phyloP scores from a whole-genome alignment of 2,797 vertebrate genomes.

The Moxostoma hubbsi region DNA sequence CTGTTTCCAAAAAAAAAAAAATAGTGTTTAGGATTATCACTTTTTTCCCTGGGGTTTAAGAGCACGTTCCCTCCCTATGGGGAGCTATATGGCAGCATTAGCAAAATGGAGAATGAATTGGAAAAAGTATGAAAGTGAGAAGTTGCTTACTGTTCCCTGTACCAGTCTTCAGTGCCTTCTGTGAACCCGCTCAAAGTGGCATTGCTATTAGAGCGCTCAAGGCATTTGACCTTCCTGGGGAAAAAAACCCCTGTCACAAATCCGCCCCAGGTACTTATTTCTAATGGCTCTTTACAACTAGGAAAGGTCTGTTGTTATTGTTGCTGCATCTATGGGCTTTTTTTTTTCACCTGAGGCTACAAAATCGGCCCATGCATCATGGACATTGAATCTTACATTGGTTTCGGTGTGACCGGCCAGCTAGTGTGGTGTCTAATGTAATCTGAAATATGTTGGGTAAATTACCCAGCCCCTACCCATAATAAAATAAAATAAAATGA shows the following conservation, averaged over 20 bases:
- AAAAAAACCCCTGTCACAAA: conserved; percentile 68
- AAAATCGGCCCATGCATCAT: conserved; percentile 62
- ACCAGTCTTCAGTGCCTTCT: conserved; percentile 23
- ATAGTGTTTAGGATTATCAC: neutral
- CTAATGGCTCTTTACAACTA: conserved; percentile 65
- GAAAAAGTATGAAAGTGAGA: conserved; percentile 30
- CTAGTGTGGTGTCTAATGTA: conserved; percentile 60
- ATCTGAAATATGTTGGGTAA: conserved; percentile 71
- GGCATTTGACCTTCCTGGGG: conserved; percentile 65
- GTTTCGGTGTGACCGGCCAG: conserved; percentile 67
- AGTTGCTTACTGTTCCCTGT: conserved; percentile 38
- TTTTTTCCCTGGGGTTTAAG: conserved; percentile 24
- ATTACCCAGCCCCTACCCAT: conserved; percentile 63
- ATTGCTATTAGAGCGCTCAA: conserved; percentile 67
- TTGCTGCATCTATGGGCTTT: conserved; percentile 32
- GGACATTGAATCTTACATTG: conserved; percentile 77
- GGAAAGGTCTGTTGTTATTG: conserved; percentile 70
- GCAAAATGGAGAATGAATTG: conserved; percentile 12
- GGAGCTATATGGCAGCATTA: conserved; percentile 25
- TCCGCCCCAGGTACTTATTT: conserved; percentile 58
- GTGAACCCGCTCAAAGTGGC: conserved; percentile 40
- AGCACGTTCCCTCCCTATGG: conserved; percentile 1
- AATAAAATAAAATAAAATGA: conserved; percentile 77
- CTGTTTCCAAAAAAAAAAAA: no score
- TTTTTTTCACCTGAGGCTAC: conserved; percentile 64